Evolutionary conservation across 2,888 invertebrate species (phyloP), one percentile per base, ranked within the genome.

Genomic region (Limnephilus lunatus): DNA sequence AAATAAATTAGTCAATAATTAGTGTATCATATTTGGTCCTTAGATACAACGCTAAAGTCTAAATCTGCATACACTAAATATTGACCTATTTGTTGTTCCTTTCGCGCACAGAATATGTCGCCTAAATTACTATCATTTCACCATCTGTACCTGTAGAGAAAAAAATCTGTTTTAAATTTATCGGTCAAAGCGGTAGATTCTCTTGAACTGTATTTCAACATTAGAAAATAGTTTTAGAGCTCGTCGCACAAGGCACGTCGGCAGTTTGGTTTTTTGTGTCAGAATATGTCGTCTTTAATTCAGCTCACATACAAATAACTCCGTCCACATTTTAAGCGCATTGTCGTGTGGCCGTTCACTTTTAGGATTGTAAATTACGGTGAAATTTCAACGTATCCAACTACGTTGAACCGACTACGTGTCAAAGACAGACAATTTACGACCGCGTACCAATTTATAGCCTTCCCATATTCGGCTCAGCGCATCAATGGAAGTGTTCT

Each of bases 361-460:
- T 68, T n/a, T 68, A 68, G 68, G n/a, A 68, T 68, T 68, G 68
- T 68, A 68, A 68, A 25, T 68, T 68, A 68, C 25, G 68, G 9
- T 68, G 25, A n/a, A 68, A 68, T 68, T 68, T 68, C 25, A 68
- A 68, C 68, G 68, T 68, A 68, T 68, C 68, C 25, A n/a, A 68
- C 53, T 53, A 19, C n/a, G 25, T 68, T 19, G 83, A 83, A 32
- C 30, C 30, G 86, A 86, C 39, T 86, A 86, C 86, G 39, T 86
- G 86, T 30, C 86, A 86, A 86, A 86, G 86, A 44, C 86, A 86
- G 39, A 44, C 39, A n/a, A 86, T 44, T 44, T 86, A 86, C 35
- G 86, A 86, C 86, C 86, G 44, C 86, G 15, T 86, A 86, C 86
- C 30, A 86, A 86, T 86, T n/a, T 86, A 86, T 86, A 39, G 30